These are phyloP conservation scores for Ichneumoninae sp. DNA, from an alignment of 2,888 invertebrate genomes.

Conservation along the genomic window DNA sequence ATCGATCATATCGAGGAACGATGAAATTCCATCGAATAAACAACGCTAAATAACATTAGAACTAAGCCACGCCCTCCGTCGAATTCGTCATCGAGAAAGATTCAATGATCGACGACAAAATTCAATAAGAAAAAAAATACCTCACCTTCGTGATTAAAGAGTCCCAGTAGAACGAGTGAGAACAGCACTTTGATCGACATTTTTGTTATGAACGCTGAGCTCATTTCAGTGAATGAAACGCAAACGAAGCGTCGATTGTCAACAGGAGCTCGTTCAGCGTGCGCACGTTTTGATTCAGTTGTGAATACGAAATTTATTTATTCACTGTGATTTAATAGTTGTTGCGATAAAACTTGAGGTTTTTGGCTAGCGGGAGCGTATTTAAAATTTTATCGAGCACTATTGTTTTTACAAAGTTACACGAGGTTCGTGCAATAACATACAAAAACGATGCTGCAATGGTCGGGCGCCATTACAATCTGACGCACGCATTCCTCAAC, in stretches of 20 bases:
- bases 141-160: conserved; percentile 44
- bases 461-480: conserved; percentile 33
- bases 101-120: neutral
- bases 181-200: conserved; percentile 54
- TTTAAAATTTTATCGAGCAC: neutral
- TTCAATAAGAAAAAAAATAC: neutral
- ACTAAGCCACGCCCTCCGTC: conserved; percentile 57
- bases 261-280: neutral
- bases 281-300: neutral
- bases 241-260: conserved; percentile 23
- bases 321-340: neutral
- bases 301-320: neutral
- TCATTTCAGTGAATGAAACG: neutral
- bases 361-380: neutral
- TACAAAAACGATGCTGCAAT: conserved; percentile 40
- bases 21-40: neutral
- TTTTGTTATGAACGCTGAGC: neutral
- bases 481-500: conserved; percentile 50
- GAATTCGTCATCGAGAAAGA: neutral
- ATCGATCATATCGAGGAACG: neutral
- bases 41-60: neutral
- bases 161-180: conserved; percentile 31
- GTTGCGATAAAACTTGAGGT: neutral
- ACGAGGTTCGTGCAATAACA: conserved; percentile 15
- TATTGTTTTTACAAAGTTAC: neutral